Conservation (phyloP, 92 coral and sea anemone genomes). For the Siderastrea siderea region DNA sequence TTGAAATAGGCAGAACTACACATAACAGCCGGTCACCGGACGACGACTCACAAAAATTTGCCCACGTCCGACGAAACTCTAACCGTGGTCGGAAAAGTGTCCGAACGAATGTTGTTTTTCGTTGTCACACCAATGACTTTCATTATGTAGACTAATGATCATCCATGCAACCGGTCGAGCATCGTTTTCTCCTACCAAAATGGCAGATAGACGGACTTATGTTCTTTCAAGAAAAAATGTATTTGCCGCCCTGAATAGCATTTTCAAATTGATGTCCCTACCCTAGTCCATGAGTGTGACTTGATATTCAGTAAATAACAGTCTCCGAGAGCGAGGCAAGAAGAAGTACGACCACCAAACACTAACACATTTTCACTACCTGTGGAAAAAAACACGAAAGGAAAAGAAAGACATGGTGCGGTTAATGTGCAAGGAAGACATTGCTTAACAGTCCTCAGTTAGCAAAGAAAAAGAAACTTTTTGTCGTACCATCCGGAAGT, state of each 20-base stretch:
- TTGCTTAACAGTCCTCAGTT: background rate
- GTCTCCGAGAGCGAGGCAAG: constrained; percentile 73
- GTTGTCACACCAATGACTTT: too few species aligned
- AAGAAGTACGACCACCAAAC: constrained; percentile 81
- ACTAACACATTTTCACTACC: constrained; percentile 75
- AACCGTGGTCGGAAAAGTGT: too few species aligned
- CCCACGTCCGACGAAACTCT: too few species aligned
- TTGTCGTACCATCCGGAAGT: constrained; percentile 32
- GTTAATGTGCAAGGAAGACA: background rate
- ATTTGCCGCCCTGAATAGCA: background rate
- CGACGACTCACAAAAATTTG: too few species aligned
- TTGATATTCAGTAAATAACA: constrained; percentile 67
- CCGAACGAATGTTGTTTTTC: too few species aligned
- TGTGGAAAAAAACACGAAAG: background rate
- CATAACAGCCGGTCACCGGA: too few species aligned
- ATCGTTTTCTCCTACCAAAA: background rate
- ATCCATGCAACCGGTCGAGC: too few species aligned
- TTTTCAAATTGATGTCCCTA: background rate
- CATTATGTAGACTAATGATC: too few species aligned
- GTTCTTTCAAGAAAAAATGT: too few species aligned
- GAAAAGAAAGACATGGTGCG: background rate
- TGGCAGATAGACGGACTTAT: background rate
- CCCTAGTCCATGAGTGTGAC: constrained; percentile 82
- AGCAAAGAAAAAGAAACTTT: background rate
- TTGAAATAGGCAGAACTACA: too few species aligned